phyloP scores from a whole-genome alignment of 2,113 vertebrate species.

The Ptilorrhoa leucosticta region DNA sequence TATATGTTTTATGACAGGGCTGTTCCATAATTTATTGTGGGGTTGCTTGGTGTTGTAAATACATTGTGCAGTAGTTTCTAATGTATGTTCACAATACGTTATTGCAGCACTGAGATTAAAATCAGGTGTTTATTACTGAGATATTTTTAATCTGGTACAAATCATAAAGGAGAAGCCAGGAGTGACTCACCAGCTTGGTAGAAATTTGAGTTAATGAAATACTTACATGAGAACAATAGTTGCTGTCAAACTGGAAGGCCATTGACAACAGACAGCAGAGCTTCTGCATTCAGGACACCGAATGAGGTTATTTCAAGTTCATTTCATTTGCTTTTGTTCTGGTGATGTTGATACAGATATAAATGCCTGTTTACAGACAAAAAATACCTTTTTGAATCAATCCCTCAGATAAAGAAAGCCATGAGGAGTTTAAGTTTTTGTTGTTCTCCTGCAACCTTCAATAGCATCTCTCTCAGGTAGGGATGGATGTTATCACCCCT shows the following conservation, averaged over 20 bases:
- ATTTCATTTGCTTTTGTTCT: background rate
- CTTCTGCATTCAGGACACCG: background rate
- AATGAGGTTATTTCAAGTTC: background rate
- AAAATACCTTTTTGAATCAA: background rate
- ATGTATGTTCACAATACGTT: background rate
- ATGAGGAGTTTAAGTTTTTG: background rate
- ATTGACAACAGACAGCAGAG: background rate
- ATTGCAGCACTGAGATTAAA: background rate
- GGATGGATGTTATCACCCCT: background rate
- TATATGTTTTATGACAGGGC: background rate
- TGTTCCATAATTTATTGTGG: background rate
- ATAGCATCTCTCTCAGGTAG: background rate
- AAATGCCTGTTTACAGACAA: background rate
- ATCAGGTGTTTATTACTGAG: background rate
- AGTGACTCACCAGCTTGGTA: background rate
- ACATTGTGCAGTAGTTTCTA: background rate
- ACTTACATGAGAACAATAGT: background rate
- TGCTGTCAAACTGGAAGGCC: background rate
- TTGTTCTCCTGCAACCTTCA: background rate
- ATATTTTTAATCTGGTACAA: background rate
- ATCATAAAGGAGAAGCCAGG: background rate
- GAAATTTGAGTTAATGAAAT: constrained; percentile 5
- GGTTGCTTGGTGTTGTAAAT: background rate
- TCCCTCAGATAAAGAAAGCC: background rate
- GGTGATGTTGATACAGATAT: background rate